Evolutionary conservation across 2,113 vertebrate genomes (phyloP).

Genomic region (Isichthys henryi): DNA sequence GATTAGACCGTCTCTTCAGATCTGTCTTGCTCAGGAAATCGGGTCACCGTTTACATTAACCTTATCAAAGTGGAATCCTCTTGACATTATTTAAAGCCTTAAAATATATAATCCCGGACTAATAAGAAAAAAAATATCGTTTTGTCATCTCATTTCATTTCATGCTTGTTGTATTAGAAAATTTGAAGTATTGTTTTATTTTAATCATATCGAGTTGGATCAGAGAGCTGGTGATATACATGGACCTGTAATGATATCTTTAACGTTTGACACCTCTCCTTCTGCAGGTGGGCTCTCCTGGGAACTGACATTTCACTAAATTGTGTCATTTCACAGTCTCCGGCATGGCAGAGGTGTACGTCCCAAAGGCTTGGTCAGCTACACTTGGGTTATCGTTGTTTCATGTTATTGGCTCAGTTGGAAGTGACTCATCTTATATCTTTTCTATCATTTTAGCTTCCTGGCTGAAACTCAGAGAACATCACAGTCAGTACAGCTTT

Average conservation of each 20-base stretch:
- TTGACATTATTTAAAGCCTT: background rate
- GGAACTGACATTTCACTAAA: background rate
- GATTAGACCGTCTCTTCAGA: background rate
- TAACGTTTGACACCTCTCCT: background rate
- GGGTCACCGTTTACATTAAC: background rate
- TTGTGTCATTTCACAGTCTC: background rate
- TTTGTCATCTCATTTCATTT: background rate
- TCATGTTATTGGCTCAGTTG: background rate
- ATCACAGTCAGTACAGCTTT: background rate
- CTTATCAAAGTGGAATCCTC: background rate
- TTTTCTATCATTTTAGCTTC: background rate
- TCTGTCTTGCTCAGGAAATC: background rate
- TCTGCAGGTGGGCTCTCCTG: no score
- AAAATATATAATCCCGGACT: background rate
- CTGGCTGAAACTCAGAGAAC: background rate
- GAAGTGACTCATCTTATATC: background rate
- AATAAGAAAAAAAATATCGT: background rate
- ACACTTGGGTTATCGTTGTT: background rate
- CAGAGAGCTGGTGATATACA: background rate
- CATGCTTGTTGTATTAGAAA: background rate
- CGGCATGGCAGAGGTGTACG: background rate
- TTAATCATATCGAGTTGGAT: background rate
- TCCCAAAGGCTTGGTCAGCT: background rate
- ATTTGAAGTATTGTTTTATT: background rate
- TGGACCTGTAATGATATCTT: background rate